Evolutionary conservation across 2,888 invertebrate genomes (phyloP).

Genomic region (Drosophila subquinaria): DNA sequence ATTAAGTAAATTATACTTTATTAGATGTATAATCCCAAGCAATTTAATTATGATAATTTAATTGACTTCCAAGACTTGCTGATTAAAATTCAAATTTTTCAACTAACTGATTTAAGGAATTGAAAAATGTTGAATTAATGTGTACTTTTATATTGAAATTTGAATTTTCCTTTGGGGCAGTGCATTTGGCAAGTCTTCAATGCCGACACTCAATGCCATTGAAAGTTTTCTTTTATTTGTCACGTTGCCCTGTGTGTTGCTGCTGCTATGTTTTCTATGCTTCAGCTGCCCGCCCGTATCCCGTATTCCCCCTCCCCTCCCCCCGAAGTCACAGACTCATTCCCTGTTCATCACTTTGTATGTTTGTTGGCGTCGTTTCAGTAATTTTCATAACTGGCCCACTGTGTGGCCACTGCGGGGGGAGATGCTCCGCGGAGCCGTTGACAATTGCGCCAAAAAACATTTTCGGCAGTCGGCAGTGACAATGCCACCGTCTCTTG

Average conservation of each 20-base stretch:
- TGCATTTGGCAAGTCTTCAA: slow-evolving; percentile 32
- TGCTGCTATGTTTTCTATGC: slow-evolving; percentile 48
- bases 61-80: too few relatives aligned
- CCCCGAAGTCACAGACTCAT: not conserved
- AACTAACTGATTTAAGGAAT: too few relatives aligned
- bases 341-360: slow-evolving; percentile 42
- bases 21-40: too few relatives aligned
- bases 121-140: too few relatives aligned
- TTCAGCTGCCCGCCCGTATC: slow-evolving; percentile 16
- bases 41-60: too few relatives aligned
- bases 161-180: slow-evolving; percentile 15
- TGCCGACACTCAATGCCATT: slow-evolving; percentile 31
- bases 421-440: slow-evolving; percentile 40
- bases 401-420: slow-evolving; percentile 34
- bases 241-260: slow-evolving; percentile 62
- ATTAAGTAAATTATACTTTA: too few relatives aligned
- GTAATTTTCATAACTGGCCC: slow-evolving; percentile 80
- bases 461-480: slow-evolving; percentile 70
- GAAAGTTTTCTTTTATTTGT: slow-evolving; percentile 68
- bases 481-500: slow-evolving; percentile 25
- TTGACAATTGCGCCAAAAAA: slow-evolving; percentile 75
- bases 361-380: slow-evolving; percentile 76
- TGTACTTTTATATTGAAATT: too few relatives aligned
- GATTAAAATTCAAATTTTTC: too few relatives aligned
- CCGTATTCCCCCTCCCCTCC: slow-evolving; percentile 3